Percentiles rank a stretch among this genome's conserved stretches.
phyloP scores from a whole-genome alignment of 2,888 invertebrate genomes.

The Plagodis pulveraria region DNA sequence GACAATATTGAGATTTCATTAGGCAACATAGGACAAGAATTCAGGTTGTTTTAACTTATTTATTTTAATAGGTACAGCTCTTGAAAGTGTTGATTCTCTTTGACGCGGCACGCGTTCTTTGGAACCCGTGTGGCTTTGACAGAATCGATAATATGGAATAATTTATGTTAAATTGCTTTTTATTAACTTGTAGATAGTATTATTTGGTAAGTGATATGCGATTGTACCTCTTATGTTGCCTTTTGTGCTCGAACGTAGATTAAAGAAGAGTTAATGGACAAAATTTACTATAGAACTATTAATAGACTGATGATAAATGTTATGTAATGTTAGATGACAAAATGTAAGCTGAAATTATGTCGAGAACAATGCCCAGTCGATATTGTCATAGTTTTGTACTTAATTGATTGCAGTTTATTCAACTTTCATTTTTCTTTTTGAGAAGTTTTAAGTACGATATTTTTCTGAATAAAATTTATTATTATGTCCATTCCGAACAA shows the following conservation, averaged over 20 bases:
- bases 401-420: constrained; percentile 70
- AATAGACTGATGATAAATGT: constrained; percentile 85
- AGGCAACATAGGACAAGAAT: constrained; percentile 76
- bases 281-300: constrained; percentile 82
- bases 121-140: constrained; percentile 50
- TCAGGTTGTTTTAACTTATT: constrained; percentile 79
- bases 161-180: constrained; percentile 74
- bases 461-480: constrained; percentile 46
- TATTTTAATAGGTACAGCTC: constrained; percentile 68
- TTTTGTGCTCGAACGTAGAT: constrained; percentile 69
- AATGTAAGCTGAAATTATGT: constrained; percentile 81
- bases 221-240: constrained; percentile 76
- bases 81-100: constrained; percentile 48
- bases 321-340: constrained; percentile 84
- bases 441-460: constrained; percentile 56
- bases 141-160: constrained; percentile 58
- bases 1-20: constrained; percentile 72
- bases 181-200: constrained; percentile 70
- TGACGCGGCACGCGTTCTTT: constrained; percentile 45
- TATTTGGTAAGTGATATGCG: constrained; percentile 63
- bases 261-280: constrained; percentile 78
- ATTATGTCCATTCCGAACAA: constrained; percentile 63
- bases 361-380: constrained; percentile 54
- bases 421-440: constrained; percentile 84
- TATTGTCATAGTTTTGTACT: constrained; percentile 70